A percentile compares a stretch with the other conserved stretches of the same genome.
Conservation (phyloP, 2,797 vertebrate species). For the Chaetodon trifasciatus region DNA sequence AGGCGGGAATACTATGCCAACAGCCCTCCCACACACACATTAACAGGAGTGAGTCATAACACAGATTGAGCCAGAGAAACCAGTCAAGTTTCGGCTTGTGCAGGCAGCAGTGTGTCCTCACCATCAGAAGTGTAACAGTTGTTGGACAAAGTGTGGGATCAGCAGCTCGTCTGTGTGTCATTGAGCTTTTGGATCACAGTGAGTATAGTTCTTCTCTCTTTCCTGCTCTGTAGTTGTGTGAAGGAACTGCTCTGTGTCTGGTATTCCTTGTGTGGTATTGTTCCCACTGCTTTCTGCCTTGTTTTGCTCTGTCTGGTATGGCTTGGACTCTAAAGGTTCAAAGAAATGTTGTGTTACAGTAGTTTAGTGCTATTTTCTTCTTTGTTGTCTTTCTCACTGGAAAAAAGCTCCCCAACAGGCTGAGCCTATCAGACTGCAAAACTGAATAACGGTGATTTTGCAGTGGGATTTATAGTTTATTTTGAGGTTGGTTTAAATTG, state of each 20-base stretch:
- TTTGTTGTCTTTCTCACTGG: not conserved
- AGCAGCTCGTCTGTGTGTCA: constrained; percentile 11
- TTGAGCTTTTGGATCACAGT: constrained; percentile 49
- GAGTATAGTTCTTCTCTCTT: constrained; percentile 53
- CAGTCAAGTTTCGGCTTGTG: constrained; percentile 57
- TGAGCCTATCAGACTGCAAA: constrained; percentile 1
- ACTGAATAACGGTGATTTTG: not conserved
- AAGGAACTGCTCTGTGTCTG: constrained; percentile 52
- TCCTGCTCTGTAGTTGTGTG: constrained; percentile 17
- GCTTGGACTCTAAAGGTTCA: constrained; percentile 7
- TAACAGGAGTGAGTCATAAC: constrained; percentile 75
- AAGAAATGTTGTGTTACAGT: constrained; percentile 9
- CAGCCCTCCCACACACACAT: constrained; percentile 64
- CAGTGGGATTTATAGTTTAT: constrained; percentile 7
- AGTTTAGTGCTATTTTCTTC: not conserved
- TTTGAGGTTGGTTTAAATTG: constrained; percentile 4
- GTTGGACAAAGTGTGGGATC: constrained; percentile 9
- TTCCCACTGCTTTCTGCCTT: constrained; percentile 3
- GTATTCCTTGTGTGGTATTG: constrained; percentile 28
- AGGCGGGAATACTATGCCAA: constrained; percentile 39
- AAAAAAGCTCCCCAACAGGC: not conserved
- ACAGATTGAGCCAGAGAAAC: constrained; percentile 49
- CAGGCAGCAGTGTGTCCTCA: not conserved
- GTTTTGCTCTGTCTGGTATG: constrained; percentile 29
- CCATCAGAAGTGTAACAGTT: not conserved